A percentile compares a stretch with the other conserved stretches of the same genome.
These are phyloP conservation scores for Eurystomus glaucurus DNA, from an alignment of 2,797 vertebrate species.

Conservation along the genomic window DNA sequence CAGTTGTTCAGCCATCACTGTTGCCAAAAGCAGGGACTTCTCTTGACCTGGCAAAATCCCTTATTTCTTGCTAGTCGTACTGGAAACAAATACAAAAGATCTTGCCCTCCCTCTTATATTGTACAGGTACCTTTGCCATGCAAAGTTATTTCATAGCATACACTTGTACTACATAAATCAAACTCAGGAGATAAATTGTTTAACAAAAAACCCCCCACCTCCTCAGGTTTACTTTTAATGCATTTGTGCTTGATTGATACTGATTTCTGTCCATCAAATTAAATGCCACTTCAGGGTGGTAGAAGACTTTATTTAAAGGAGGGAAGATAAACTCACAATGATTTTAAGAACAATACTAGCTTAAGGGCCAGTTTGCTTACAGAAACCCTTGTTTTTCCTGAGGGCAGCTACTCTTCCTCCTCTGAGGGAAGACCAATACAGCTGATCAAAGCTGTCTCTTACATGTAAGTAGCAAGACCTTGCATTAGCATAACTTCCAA, in stretches of 20 bases:
- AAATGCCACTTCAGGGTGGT: not conserved
- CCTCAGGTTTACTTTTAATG: not conserved
- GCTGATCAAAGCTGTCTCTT: not conserved
- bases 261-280: not conserved
- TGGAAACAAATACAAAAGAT: not conserved
- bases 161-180: no score
- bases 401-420: not conserved
- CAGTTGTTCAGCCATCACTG: not conserved
- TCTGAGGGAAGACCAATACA: not conserved
- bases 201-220: not conserved
- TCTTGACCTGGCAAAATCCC: not conserved
- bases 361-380: not conserved
- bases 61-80: not conserved
- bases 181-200: not conserved
- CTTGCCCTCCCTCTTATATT: not conserved
- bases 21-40: not conserved
- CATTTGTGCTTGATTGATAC: not conserved
- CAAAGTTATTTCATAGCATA: not conserved
- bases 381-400: slow-evolving; percentile 11
- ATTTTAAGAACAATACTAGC: not conserved
- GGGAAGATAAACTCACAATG: not conserved
- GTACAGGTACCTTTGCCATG: not conserved
- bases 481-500: not conserved
- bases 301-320: slow-evolving; percentile 58
- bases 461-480: not conserved